Evolutionary conservation across 2,797 vertebrate species (phyloP).

Genomic region (Phrynocephalus forsythii): DNA sequence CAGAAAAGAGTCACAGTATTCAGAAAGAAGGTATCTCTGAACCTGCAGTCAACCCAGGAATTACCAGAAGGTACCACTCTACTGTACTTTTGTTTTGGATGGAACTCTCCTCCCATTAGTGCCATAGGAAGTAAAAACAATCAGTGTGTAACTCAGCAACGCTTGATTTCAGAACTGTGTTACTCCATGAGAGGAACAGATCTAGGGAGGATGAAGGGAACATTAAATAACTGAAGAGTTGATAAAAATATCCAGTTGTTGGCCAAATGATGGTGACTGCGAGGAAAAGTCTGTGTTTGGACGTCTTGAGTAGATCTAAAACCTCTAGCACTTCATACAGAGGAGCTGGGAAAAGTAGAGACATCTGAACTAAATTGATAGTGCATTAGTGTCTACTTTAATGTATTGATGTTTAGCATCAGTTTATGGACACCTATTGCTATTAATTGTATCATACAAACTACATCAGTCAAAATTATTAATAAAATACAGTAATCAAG

Average conservation of each 20-base stretch:
- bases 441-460: not conserved
- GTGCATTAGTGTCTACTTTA: not conserved
- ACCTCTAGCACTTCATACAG: too few species aligned
- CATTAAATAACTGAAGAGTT: not conserved
- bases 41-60: not conserved
- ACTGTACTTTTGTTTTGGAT: not conserved
- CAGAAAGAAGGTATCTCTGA: not conserved
- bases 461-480: not conserved
- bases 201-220: not conserved
- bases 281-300: not conserved
- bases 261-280: not conserved
- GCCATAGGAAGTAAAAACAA: too few species aligned
- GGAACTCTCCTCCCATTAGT: not conserved
- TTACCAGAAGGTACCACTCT: too few species aligned
- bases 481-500: not conserved
- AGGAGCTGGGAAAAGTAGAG: too few species aligned
- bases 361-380: not conserved
- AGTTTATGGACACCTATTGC: not conserved
- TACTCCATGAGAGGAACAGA: not conserved
- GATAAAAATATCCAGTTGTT: not conserved
- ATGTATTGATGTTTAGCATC: not conserved
- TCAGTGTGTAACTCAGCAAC: too few species aligned
- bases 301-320: not conserved
- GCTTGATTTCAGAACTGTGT: too few species aligned
- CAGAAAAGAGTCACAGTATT: not conserved